These are phyloP conservation scores for Anoura caudifer DNA, from an alignment of 2,113 vertebrate genomes.

Conservation along the genomic window DNA sequence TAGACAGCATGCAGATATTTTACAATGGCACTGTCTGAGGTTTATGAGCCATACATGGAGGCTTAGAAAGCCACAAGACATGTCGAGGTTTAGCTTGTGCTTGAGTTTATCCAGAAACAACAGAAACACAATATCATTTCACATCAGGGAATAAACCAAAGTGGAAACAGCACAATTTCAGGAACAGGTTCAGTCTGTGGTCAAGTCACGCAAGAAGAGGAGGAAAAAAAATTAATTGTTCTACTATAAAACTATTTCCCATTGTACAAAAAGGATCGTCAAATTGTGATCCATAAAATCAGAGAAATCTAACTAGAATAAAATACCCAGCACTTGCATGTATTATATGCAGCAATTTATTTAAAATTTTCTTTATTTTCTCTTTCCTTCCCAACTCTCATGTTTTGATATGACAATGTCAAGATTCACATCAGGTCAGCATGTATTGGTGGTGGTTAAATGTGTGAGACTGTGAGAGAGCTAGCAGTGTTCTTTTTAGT, in stretches of 20 bases:
- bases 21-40: conserved; percentile 50
- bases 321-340: neutral
- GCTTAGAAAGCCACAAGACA: conserved; percentile 73
- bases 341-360: neutral
- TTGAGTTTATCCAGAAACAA: conserved; percentile 79
- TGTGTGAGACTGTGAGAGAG: neutral
- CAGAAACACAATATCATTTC: conserved; percentile 73
- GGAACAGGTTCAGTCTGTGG: conserved; percentile 72
- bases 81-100: conserved; percentile 57
- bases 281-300: neutral
- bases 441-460: neutral
- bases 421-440: neutral
- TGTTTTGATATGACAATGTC: neutral
- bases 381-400: neutral
- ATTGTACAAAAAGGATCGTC: conserved; percentile 10
- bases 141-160: conserved; percentile 70
- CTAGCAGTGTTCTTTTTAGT: neutral
- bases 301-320: neutral
- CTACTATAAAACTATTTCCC: neutral
- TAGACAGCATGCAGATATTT: conserved; percentile 58
- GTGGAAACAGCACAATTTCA: conserved; percentile 62
- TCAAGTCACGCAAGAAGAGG: conserved; percentile 63
- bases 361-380: neutral
- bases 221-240: conserved; percentile 12
- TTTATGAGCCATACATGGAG: conserved; percentile 55